Evolutionary conservation across 2,888 invertebrate genomes (phyloP), one percentile per base, ranked within the genome.

Genomic region (Marronus borbonicus): DNA sequence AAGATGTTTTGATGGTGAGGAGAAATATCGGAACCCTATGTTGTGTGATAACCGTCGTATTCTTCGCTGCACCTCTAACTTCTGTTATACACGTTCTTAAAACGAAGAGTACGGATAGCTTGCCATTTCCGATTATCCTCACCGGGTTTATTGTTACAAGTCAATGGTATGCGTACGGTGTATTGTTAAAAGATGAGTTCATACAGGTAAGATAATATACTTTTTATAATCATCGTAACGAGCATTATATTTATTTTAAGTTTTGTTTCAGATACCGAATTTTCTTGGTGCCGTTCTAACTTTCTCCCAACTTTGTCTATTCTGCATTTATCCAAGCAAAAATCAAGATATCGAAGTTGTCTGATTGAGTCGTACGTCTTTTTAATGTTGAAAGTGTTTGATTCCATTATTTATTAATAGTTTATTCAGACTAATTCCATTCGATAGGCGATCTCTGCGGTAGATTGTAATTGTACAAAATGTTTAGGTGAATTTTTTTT

Each of bases 111-210:
- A 94, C 96, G 0, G 96, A 97, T 84, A 95, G 94, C 86, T 90
- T 98, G 84, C 97, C 98, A 39, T 95, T 97, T 86, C 95, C 96
- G 3, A 91, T 98, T 85, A 97, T 97, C 86, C 88, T 95, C 60
- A 93, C 95, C 86, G 95, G 95, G 52, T 94, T 97, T 86, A 88
- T 96, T 74, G 95, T 96, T 5, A 94, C 95, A 8, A 88, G 92
- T 31, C 93, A 96, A 83, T 98, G 98, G 98, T 92, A 94, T 81
- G 86, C 94, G 1, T 98, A 98, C 89, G 98, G 98, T 44, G 87
- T 92, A 72, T 89, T 97, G 66, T 91, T 95, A 81, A 90, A 93
- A 72, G 97, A 98, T 88, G 87, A 90, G 64, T 97, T 94, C 89
- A 92, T 98, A 84, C 92, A 94, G 91, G 96, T 96, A 89, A 87